Evolutionary conservation across 2,888 invertebrate species (phyloP).

Genomic region (Sinopyrophorus schimmeli): DNA sequence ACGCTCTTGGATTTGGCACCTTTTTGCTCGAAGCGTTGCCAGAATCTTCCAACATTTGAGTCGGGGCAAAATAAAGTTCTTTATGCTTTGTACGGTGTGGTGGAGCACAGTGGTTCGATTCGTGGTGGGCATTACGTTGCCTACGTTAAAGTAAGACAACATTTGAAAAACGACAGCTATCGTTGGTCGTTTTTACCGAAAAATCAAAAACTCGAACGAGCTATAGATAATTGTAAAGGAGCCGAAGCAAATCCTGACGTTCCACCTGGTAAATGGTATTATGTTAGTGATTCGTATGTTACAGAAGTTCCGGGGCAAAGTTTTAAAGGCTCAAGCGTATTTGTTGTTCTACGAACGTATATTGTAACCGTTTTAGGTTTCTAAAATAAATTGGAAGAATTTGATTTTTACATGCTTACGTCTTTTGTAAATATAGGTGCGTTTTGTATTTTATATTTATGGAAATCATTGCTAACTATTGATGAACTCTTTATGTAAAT

Average conservation of each 20-base stretch:
- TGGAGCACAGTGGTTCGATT: constrained; percentile 91
- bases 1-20: constrained; percentile 85
- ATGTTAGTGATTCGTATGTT: constrained; percentile 89
- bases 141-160: constrained; percentile 84
- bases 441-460: too few relatives aligned
- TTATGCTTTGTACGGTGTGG: constrained; percentile 92
- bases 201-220: constrained; percentile 47
- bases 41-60: constrained; percentile 60
- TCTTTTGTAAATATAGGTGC: too few relatives aligned
- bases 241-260: constrained; percentile 55
- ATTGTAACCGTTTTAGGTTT: constrained; percentile 62
- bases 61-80: constrained; percentile 58
- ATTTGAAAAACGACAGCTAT: constrained; percentile 64
- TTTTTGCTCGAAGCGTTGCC: constrained; percentile 73
- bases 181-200: constrained; percentile 74
- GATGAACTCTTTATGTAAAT: too few relatives aligned
- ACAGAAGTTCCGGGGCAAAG: constrained; percentile 76
- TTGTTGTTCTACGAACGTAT: constrained; percentile 95
- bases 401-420: too few relatives aligned
- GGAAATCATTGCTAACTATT: too few relatives aligned
- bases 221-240: constrained; percentile 53
- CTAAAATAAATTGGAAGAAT: too few relatives aligned
- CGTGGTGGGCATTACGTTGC: constrained; percentile 92
- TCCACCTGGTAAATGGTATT: constrained; percentile 86
- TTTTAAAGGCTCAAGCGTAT: constrained; percentile 88